A percentile compares a stretch with the other conserved stretches of the same genome.
These are phyloP conservation scores for Ochotona curzoniae DNA, from an alignment of 2,113 vertebrate species.

Conservation along the genomic window DNA sequence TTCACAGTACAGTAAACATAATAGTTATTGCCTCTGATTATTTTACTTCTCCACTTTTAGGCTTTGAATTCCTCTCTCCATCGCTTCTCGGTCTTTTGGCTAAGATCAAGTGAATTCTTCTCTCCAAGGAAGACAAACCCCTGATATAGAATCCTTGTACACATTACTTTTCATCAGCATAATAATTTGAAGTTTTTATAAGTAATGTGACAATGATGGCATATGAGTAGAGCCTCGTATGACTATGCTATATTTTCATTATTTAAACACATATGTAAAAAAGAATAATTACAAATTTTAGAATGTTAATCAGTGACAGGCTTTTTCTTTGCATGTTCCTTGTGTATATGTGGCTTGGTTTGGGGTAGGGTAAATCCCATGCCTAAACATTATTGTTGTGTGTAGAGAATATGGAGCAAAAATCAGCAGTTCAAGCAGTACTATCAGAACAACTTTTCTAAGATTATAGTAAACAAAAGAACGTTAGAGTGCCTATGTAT, in stretches of 20 bases:
- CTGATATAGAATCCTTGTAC: not conserved
- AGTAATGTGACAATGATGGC: not conserved
- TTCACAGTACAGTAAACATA: not conserved
- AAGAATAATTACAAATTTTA: not conserved
- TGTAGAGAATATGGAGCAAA: not conserved
- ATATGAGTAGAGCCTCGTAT: not conserved
- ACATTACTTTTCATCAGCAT: not conserved
- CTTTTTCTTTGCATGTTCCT: not conserved
- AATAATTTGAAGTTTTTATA: not conserved
- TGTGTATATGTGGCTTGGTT: not conserved
- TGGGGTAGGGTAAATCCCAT: not conserved
- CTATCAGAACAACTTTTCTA: not conserved
- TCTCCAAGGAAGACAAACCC: not conserved
- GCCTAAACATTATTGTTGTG: not conserved
- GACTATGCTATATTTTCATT: not conserved
- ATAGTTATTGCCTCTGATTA: not conserved
- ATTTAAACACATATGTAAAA: constrained; percentile 28
- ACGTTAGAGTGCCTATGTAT: not conserved
- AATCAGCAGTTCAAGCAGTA: not conserved
- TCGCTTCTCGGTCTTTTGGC: too few relatives aligned
- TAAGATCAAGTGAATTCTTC: not conserved
- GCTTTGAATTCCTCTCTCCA: not conserved
- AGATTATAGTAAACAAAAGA: not conserved
- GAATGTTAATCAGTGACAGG: not conserved
- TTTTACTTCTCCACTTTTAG: not conserved